Conservation (phyloP, 2,888 invertebrate species). For the Ellobium chinense region DNA sequence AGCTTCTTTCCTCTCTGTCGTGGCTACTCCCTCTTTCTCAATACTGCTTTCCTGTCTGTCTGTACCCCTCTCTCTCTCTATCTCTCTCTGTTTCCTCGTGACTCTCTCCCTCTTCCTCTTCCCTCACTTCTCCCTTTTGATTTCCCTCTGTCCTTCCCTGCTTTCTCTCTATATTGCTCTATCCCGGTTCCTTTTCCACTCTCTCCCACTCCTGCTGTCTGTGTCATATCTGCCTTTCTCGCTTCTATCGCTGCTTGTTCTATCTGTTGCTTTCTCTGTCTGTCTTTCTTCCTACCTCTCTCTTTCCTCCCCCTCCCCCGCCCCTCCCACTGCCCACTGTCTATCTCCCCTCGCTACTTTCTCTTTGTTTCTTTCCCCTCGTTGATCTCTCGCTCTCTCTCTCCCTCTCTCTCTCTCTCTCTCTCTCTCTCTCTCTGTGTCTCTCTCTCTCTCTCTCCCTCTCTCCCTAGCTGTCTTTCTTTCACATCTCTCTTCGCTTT, state of each 20-base stretch:
- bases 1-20: too few species aligned
- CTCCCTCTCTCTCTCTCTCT: neutral
- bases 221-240: neutral
- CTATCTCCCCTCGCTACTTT: neutral
- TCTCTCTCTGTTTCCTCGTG: neutral
- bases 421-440: neutral
- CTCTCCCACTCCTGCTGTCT: neutral
- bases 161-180: neutral
- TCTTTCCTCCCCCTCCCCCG: neutral
- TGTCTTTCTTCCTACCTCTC: constrained; percentile 18
- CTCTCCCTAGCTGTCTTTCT: neutral
- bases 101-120: constrained; percentile 3
- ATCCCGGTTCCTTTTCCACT: neutral
- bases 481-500: neutral
- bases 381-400: neutral
- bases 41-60: neutral
- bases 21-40: neutral
- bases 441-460: neutral
- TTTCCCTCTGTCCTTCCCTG: neutral
- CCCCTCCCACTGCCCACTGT: neutral
- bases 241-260: too few species aligned
- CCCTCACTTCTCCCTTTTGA: neutral
- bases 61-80: neutral
- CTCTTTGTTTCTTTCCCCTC: neutral
- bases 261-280: too few species aligned